Base-by-base conservation (phyloP, 1,140 invertebrate species). In the Caligus rogercresseyi region DNA sequence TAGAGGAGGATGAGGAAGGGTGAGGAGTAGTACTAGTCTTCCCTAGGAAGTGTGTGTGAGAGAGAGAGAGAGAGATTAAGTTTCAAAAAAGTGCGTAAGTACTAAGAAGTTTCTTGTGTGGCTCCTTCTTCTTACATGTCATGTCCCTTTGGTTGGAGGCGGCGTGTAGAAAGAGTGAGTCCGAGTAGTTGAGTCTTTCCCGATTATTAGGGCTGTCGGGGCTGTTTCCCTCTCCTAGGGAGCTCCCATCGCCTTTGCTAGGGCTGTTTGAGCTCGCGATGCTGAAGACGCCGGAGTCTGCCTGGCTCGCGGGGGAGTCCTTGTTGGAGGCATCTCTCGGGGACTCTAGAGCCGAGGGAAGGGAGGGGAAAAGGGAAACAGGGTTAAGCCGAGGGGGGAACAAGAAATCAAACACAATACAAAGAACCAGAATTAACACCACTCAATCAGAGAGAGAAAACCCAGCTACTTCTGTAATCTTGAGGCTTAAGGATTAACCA, bases 281-380 rank as follows among this genome's bases (percentile, higher is more conserved):
- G 16, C 52, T 56, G 24, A 57, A 63, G 3, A 63, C 53, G 15
- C 61, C 61, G n/a, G 61, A 63, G 16, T 63, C 61, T 24, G 61
- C 61, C 25, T 63, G 61, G 31, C 61, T 63, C 20, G 61, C 61
- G 18, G 61, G 61, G 18, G 61, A 63, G 19, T 63, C 61, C 24
- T 63, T 63, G 24, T 56, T 63, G 52, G 51, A 58, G 2, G 61
- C 52, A 58, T 63, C 61, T 56, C 61, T 51, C 2, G 61, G 61
- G 20, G 61, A 63, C 20, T 25, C 61, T 63, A 25, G 11, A 13
- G 23, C n/a, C n/a, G n/a, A n/a, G n/a, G n/a, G n/a, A n/a, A n/a
- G n/a, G n/a, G n/a, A n/a, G n/a, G n/a, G n/a, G n/a, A n/a, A n/a
- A n/a, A n/a, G 16, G 13, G 53, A 16, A 54, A 54, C 20, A 54